These are phyloP conservation scores for Phrynocephalus guinanensis DNA, from an alignment of 2,797 vertebrate species.

Conservation along the genomic window DNA sequence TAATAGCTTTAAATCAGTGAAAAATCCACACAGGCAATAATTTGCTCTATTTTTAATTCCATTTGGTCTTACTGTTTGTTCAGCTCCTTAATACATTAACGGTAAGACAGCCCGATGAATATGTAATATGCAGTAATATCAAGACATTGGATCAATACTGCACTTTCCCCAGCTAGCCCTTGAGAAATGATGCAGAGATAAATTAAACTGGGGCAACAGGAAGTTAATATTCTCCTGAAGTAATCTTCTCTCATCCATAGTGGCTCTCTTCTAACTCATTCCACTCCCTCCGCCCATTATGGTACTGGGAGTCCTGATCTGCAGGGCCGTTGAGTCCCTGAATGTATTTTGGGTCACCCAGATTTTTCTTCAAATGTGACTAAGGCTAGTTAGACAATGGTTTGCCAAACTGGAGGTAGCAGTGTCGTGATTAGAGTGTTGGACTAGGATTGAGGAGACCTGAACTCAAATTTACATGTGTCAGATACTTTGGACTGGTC, in stretches of 20 bases:
- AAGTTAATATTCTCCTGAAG: slow-evolving; percentile 20
- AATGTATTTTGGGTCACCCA: slow-evolving; percentile 1
- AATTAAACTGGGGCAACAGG: slow-evolving; percentile 6
- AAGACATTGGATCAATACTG: slow-evolving; percentile 72
- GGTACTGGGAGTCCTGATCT: background rate
- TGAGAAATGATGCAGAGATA: slow-evolving; percentile 36
- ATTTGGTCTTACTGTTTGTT: slow-evolving; percentile 79
- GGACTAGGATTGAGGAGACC: background rate
- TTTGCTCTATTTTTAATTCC: slow-evolving; percentile 71
- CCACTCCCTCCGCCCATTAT: background rate
- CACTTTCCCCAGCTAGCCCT: slow-evolving; percentile 47
- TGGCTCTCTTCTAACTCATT: background rate
- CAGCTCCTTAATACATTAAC: slow-evolving; percentile 81
- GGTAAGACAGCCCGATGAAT: slow-evolving; percentile 74
- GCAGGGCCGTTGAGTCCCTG: slow-evolving; percentile 5
- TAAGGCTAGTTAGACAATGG: background rate
- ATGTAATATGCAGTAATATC: slow-evolving; percentile 50
- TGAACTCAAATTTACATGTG: background rate
- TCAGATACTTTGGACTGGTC: background rate
- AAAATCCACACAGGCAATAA: slow-evolving; percentile 53
- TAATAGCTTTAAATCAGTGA: slow-evolving; percentile 71
- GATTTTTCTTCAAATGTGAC: too few species aligned
- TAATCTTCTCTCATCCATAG: slow-evolving; percentile 34
- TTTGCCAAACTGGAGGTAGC: background rate
- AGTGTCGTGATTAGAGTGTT: background rate